Conservation (phyloP, 92 coral and sea anemone species). For the Palythoa grandis region DNA sequence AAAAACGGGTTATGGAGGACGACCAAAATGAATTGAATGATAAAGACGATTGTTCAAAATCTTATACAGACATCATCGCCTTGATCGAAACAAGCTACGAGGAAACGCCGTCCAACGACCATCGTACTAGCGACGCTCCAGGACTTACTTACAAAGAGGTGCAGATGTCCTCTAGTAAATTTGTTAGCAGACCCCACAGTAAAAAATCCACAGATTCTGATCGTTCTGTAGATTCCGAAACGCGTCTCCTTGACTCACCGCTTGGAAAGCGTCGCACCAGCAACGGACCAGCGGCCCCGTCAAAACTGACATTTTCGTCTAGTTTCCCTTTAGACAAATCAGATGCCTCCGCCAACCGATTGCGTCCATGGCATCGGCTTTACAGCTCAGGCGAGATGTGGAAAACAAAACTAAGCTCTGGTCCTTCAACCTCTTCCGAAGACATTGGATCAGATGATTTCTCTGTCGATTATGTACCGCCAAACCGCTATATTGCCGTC, state of each 20-base stretch:
- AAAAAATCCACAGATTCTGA: conserved; percentile 42
- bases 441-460: conserved; percentile 25
- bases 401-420: conserved; percentile 28
- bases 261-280: conserved; percentile 35
- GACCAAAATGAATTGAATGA: conserved; percentile 3
- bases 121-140: neutral
- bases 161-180: conserved; percentile 19
- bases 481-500: conserved; percentile 41
- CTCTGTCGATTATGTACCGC: conserved; percentile 10
- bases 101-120: conserved; percentile 11
- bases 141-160: conserved; percentile 38
- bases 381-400: conserved; percentile 21
- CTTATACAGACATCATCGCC: conserved; percentile 40
- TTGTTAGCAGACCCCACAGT: conserved; percentile 7
- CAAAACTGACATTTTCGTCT: conserved; percentile 13
- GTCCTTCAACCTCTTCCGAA: conserved; percentile 29
- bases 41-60: conserved; percentile 4
- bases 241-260: conserved; percentile 41
- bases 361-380: conserved; percentile 41
- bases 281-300: conserved; percentile 26
- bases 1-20: neutral
- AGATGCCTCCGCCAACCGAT: conserved; percentile 8
- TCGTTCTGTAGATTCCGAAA: conserved; percentile 35
- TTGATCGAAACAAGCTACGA: conserved; percentile 38
- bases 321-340: conserved; percentile 19